A percentile compares a stretch with the other conserved stretches of the same genome.
Evolutionary conservation across 2,113 vertebrate species (phyloP).

Genomic region (Callocephalon fimbriatum): DNA sequence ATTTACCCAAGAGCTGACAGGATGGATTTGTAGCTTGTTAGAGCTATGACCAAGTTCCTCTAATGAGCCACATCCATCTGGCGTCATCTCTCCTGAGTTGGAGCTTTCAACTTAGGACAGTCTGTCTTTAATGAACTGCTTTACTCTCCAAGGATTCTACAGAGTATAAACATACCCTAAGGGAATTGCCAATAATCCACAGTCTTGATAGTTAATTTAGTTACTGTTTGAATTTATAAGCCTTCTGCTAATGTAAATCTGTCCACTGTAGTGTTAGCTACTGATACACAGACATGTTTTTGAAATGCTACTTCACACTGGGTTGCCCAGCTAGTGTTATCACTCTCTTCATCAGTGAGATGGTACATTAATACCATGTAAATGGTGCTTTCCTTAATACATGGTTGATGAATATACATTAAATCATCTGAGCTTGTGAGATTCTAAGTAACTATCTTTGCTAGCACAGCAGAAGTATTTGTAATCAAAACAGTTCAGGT

Average conservation of each 20-base stretch:
- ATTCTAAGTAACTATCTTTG: neutral
- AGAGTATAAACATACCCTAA: neutral
- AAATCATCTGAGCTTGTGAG: neutral
- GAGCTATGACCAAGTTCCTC: neutral
- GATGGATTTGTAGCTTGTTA: neutral
- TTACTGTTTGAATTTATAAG: constrained; percentile 19
- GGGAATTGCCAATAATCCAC: neutral
- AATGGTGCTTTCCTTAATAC: neutral
- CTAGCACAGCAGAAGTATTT: neutral
- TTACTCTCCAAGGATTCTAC: neutral
- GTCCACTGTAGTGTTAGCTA: neutral
- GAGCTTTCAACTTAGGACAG: neutral
- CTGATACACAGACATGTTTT: neutral
- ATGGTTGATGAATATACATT: neutral
- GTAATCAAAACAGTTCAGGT: neutral
- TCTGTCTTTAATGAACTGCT: neutral
- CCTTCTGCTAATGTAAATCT: neutral
- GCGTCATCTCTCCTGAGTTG: neutral
- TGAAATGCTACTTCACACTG: neutral
- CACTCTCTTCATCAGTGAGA: neutral
- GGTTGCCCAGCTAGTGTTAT: neutral
- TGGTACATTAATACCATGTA: neutral
- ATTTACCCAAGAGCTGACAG: neutral
- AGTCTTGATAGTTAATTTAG: constrained; percentile 10
- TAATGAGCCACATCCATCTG: neutral